Evolutionary conservation across 2,113 vertebrate genomes (phyloP).

Genomic region (Scatophagus argus): DNA sequence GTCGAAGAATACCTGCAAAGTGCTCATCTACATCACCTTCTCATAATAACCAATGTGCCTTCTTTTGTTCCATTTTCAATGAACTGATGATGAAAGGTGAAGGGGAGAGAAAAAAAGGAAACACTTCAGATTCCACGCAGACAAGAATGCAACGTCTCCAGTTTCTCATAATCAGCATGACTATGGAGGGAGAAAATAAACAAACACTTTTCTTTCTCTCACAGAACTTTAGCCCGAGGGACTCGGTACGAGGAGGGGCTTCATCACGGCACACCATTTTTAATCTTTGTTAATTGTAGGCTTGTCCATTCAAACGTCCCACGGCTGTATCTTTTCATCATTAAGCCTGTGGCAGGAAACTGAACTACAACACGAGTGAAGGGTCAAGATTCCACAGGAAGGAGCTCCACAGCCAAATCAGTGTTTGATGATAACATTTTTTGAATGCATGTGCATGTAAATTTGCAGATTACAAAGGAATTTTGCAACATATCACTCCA

Average conservation of each 20-base stretch:
- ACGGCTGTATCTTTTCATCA: conserved; percentile 77
- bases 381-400: too few relatives aligned
- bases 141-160: conserved; percentile 60
- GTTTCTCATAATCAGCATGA: conserved; percentile 78
- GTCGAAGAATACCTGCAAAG: not conserved
- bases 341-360: conserved; percentile 46
- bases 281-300: conserved; percentile 82
- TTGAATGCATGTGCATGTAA: not conserved
- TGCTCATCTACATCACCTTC: not conserved
- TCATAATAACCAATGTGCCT: not conserved
- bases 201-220: conserved; percentile 76
- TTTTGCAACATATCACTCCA: not conserved
- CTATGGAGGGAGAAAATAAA: conserved; percentile 77
- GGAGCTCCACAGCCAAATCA: too few relatives aligned
- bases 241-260: conserved; percentile 28
- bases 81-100: conserved; percentile 54
- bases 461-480: not conserved
- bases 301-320: conserved; percentile 64
- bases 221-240: conserved; percentile 68
- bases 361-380: conserved; percentile 1
- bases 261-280: conserved; percentile 75
- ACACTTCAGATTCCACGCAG: conserved; percentile 52
- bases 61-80: conserved; percentile 34
- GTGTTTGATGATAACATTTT: not conserved
- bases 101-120: not conserved